phyloP scores from a whole-genome alignment of 2,113 vertebrate species.

The Pseudorasbora parva region DNA sequence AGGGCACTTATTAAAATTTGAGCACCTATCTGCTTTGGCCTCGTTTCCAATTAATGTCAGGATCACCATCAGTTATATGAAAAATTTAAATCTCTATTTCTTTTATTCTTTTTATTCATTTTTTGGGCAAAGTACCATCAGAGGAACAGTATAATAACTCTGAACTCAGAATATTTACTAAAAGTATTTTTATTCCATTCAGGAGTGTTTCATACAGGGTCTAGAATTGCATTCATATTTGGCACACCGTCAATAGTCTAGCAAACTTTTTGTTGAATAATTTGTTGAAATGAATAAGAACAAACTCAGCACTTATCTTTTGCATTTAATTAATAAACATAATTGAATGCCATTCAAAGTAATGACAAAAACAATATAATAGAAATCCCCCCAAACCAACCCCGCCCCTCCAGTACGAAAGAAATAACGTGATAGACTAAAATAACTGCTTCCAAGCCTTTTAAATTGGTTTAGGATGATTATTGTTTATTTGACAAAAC shows the following conservation, averaged over 20 bases:
- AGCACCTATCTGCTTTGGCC: constrained; percentile 45
- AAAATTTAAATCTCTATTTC: constrained; percentile 41
- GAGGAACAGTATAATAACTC: not conserved
- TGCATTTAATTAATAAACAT: not conserved
- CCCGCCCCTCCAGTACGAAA: not conserved
- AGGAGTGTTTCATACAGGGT: not conserved
- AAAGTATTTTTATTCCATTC: not conserved
- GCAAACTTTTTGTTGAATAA: not conserved
- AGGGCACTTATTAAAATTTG: constrained; percentile 47
- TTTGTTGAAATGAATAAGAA: not conserved
- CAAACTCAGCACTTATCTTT: not conserved
- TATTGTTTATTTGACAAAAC: constrained; percentile 42
- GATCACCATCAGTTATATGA: constrained; percentile 38
- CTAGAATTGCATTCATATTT: not conserved
- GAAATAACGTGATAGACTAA: not conserved
- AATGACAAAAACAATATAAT: constrained; percentile 11
- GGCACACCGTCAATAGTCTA: not conserved
- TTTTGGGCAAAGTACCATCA: constrained; percentile 9
- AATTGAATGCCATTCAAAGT: not conserved
- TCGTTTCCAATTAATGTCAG: constrained; percentile 43
- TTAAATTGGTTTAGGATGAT: constrained; percentile 19
- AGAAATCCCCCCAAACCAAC: not conserved
- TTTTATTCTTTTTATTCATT: constrained; percentile 31
- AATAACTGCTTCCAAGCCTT: constrained; percentile 12
- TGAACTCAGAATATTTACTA: not conserved